Conservation (phyloP, 2,797 vertebrate species). For the Trachops cirrhosus region DNA sequence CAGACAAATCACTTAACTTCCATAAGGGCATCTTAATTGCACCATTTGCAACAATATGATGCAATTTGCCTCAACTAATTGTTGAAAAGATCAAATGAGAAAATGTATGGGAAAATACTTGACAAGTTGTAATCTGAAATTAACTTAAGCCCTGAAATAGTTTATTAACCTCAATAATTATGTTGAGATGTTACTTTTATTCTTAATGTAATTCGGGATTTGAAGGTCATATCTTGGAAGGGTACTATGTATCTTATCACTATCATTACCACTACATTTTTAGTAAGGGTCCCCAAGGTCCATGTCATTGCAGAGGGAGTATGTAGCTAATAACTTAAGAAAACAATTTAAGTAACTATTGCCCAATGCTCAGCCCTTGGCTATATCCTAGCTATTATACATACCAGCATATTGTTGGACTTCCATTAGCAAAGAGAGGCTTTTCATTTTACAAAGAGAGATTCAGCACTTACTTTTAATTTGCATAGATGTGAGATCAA, state of each 20-base stretch:
- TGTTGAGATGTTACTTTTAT: not conserved
- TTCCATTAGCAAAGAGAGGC: not conserved
- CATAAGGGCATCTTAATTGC: not conserved
- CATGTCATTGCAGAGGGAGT: not conserved
- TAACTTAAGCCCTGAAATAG: not conserved
- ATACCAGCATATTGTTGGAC: not conserved
- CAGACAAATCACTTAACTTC: not conserved
- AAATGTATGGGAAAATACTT: not conserved
- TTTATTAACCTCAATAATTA: not conserved
- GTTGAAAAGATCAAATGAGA: not conserved
- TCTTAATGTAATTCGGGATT: not conserved
- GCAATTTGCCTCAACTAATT: not conserved
- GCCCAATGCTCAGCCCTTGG: not conserved
- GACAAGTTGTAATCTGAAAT: not conserved
- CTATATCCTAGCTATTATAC: not conserved
- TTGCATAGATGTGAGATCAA: conserved; percentile 91
- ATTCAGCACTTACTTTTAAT: conserved; percentile 90
- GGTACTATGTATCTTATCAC: not conserved
- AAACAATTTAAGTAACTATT: not conserved
- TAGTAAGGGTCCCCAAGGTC: not conserved
- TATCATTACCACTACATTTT: not conserved
- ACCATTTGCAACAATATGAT: not conserved
- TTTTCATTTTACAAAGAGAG: not conserved
- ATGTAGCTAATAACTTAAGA: not conserved
- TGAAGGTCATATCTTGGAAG: not conserved